Conservation (phyloP, 2,113 vertebrate genomes). For the Rhineura floridana region DNA sequence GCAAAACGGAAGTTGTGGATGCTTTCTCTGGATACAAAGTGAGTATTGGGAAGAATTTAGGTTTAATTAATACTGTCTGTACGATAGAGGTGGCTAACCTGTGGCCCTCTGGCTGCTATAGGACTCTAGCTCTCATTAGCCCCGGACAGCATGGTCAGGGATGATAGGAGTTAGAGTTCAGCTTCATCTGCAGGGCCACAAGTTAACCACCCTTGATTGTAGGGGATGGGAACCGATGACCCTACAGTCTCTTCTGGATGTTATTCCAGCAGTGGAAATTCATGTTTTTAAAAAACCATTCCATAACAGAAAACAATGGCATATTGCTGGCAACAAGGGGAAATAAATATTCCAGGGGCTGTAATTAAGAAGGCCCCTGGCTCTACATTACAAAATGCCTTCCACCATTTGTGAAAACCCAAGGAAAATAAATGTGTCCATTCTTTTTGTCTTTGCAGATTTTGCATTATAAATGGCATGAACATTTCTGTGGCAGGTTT, state of each 20-base stretch:
- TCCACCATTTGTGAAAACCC: background rate
- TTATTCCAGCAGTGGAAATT: background rate
- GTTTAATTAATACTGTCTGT: background rate
- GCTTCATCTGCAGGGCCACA: too few species aligned
- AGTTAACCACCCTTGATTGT: too few species aligned
- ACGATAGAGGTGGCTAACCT: too few species aligned
- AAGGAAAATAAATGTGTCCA: conserved; percentile 30
- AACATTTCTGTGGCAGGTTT: conserved; percentile 30
- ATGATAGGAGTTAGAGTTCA: too few species aligned
- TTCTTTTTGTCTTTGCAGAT: conserved; percentile 66
- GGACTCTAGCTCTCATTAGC: too few species aligned
- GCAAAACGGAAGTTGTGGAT: background rate
- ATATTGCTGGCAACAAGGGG: background rate
- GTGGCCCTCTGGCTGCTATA: too few species aligned
- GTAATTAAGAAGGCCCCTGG: background rate
- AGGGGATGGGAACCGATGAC: background rate
- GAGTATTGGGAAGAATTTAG: background rate
- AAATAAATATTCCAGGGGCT: background rate
- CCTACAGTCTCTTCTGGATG: background rate
- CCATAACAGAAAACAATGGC: background rate
- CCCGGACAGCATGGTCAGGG: too few species aligned
- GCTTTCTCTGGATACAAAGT: background rate
- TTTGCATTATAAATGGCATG: conserved; percentile 45
- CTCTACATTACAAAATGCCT: background rate
- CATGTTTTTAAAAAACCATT: background rate